These are phyloP conservation scores for Plebejus melissa DNA, from an alignment of 2,888 invertebrate species.

Conservation along the genomic window DNA sequence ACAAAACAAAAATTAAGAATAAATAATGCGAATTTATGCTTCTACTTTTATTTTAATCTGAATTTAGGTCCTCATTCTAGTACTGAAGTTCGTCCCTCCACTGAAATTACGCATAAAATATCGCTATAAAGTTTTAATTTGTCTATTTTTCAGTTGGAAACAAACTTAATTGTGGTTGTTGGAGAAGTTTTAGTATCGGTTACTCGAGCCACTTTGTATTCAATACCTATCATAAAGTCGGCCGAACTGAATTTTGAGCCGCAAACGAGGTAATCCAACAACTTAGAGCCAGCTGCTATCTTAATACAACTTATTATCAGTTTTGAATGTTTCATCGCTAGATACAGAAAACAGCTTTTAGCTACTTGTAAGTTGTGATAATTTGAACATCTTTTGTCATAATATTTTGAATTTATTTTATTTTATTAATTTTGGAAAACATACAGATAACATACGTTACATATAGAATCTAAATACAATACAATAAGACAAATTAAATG, in stretches of 20 bases:
- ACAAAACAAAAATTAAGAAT: slow-evolving; percentile 14
- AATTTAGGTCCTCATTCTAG: neutral
- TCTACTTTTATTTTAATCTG: slow-evolving; percentile 1
- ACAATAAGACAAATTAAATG: too few species aligned
- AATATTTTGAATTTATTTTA: too few species aligned
- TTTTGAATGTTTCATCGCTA: neutral
- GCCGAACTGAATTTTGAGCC: slow-evolving; percentile 12
- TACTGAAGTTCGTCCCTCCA: neutral
- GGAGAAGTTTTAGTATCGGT: neutral
- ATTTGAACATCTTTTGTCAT: neutral
- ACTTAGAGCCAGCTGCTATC: slow-evolving; percentile 4
- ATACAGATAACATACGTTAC: too few species aligned
- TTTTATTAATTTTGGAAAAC: too few species aligned
- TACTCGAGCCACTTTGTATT: neutral
- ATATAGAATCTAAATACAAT: too few species aligned
- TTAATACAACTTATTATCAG: slow-evolving; percentile 17
- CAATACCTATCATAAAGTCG: neutral
- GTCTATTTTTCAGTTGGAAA: neutral
- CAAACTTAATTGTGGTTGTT: neutral
- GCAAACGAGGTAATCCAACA: slow-evolving; percentile 10
- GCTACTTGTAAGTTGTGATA: neutral
- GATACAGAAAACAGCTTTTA: neutral
- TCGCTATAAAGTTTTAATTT: neutral
- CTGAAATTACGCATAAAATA: neutral
- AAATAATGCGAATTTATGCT: neutral